Conservation (phyloP, 1,140 invertebrate genomes). For the Formica selysi region DNA sequence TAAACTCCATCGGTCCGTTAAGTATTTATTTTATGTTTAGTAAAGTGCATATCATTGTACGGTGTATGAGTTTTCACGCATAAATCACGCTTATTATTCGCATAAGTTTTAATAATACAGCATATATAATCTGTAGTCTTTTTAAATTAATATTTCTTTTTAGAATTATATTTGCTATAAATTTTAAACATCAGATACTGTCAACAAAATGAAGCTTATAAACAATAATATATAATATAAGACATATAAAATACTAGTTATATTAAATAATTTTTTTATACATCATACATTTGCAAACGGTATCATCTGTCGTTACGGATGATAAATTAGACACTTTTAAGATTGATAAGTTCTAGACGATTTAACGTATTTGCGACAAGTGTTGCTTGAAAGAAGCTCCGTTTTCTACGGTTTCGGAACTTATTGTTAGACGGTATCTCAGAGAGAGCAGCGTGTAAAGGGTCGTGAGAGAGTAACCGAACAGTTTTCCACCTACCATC, state of each 20-base stretch:
- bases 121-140: neutral
- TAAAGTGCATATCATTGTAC: neutral
- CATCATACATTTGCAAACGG: neutral
- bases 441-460: constrained; percentile 63
- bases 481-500: constrained; percentile 83
- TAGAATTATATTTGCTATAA: neutral
- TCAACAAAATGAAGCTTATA: neutral
- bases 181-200: neutral
- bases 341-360: neutral
- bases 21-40: constrained; percentile 32
- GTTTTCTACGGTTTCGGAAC: constrained; percentile 46
- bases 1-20: neutral
- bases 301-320: neutral
- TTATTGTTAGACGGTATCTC: constrained; percentile 50
- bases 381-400: neutral
- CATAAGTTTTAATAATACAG: constrained; percentile 1
- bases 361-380: neutral
- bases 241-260: neutral
- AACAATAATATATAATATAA: neutral
- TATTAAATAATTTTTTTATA: neutral
- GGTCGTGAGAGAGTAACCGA: constrained; percentile 75
- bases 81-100: neutral
- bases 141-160: neutral
- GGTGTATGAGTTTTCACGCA: neutral
- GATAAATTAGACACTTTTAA: neutral